Base-by-base conservation (phyloP, 2,797 vertebrate genomes). In the Pyrocephalus nanus region DNA sequence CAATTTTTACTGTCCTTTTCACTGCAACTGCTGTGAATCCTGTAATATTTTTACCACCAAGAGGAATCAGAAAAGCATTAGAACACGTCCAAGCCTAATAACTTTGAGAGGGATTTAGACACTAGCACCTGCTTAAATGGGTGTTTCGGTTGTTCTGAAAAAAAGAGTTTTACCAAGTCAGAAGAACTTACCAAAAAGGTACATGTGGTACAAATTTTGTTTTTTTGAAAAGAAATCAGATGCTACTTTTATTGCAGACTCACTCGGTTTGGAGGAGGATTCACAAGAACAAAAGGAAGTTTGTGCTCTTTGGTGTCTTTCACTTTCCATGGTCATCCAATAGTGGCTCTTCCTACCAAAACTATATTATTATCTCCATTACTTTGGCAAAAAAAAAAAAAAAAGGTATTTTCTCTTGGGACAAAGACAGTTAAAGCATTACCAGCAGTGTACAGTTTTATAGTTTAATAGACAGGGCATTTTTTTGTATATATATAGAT, bases 51-150 rank as follows among this genome's bases (percentile, higher is more conserved):
- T 93, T 92, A 32, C 42, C 29, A 48, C 25, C 30, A 30, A 50
- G 7, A 51, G 16, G 53, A 88, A 72, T 83, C 76, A 77, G 32
- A 61, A 94, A 36, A 69, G 26, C 42, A 23, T 93, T 96, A 84
- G 83, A 90, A 84, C 20, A 43, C 34, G 9, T 86, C 42, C 67
- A 57, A 67, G 6, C 27, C 57, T 93, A 72, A 50, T 64, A 0
- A 38, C 25, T 91, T 81, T 8, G 38, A 61, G 74, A 51, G 48
- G 1, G 2, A 13, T 79, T 79, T 85, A 77, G 48, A 15, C 22
- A 57, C 14, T 53, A 71, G 3, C 10, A 18, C 67, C 36, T 67
- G 8, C 32, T 83, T 88, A n/a, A 55, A 82, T 6, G 18, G 36
- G 26, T 47, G 15, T 76, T 92, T 87, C 22, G 54, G 6, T 50